Evolutionary conservation across 2,797 vertebrate genomes (phyloP).

Genomic region (Crocidura indochinensis): DNA sequence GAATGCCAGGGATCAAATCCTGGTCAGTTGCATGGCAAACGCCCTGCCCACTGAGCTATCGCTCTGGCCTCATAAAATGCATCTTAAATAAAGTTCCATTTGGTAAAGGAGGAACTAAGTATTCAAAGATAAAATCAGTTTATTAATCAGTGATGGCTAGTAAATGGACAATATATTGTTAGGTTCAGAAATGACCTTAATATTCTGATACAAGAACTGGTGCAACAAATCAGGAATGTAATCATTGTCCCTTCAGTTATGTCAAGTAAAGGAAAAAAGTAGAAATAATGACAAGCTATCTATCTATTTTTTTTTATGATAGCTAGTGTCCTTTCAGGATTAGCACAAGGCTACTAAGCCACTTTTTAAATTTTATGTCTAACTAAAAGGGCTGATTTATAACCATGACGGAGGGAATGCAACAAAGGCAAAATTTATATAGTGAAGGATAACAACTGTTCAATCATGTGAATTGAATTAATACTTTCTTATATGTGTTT

Average conservation of each 20-base stretch:
- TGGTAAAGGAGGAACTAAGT: not conserved
- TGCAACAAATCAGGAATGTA: slow-evolving; percentile 1
- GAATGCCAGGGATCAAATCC: no score
- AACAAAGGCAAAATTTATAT: slow-evolving; percentile 59
- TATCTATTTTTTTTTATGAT: slow-evolving; percentile 65
- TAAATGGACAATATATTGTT: not conserved
- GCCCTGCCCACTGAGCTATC: no score
- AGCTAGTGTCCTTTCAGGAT: slow-evolving; percentile 44
- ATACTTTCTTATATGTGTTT: slow-evolving; percentile 43
- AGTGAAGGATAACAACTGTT: slow-evolving; percentile 47
- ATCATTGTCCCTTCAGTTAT: slow-evolving; percentile 29
- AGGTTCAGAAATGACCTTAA: not conserved
- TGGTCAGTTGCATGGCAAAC: no score
- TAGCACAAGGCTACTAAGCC: slow-evolving; percentile 45
- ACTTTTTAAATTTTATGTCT: slow-evolving; percentile 55
- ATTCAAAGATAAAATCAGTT: not conserved
- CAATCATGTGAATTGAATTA: slow-evolving; percentile 71
- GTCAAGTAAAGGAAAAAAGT: slow-evolving; percentile 18
- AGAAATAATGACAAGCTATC: slow-evolving; percentile 1
- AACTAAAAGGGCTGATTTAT: slow-evolving; percentile 68
- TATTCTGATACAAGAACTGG: not conserved
- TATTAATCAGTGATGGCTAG: not conserved
- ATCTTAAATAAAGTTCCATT: not conserved
- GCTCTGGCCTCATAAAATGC: not conserved
- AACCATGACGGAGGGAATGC: slow-evolving; percentile 45